These are phyloP conservation scores for Brachionus angularis DNA, from an alignment of 1,140 invertebrate genomes.

Conservation along the genomic window DNA sequence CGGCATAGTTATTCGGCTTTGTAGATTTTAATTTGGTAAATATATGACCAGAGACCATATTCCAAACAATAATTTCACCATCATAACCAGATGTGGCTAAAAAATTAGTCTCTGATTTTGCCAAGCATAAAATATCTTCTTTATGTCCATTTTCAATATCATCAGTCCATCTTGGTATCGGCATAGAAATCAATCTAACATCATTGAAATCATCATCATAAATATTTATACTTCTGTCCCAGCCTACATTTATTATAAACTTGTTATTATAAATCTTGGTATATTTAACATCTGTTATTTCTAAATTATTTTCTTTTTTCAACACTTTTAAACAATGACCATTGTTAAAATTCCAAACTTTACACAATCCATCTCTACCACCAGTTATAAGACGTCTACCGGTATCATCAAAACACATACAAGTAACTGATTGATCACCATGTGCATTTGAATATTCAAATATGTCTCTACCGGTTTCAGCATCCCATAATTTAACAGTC, in stretches of 20 bases:
- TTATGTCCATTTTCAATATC: constrained; percentile 56
- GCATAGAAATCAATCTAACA: constrained; percentile 52
- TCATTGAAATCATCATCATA: constrained; percentile 54
- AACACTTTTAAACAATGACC: constrained; percentile 54
- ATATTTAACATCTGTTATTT: constrained; percentile 55
- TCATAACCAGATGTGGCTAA: constrained; percentile 57
- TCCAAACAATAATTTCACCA: constrained; percentile 58
- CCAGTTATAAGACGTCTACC: constrained; percentile 57
- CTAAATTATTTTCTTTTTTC: constrained; percentile 51
- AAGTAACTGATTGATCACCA: constrained; percentile 54
- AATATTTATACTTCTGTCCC: constrained; percentile 58
- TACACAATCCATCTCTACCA: constrained; percentile 55
- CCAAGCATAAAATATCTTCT: constrained; percentile 55
- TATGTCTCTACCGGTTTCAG: constrained; percentile 55
- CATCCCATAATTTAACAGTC: constrained; percentile 52
- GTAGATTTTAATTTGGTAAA: constrained; percentile 47
- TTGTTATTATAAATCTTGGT: constrained; percentile 58
- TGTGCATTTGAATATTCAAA: constrained; percentile 58
- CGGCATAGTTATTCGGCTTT: neutral
- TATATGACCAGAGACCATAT: constrained; percentile 59
- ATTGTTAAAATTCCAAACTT: constrained; percentile 60
- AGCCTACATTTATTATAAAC: constrained; percentile 57
- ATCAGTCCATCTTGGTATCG: constrained; percentile 54
- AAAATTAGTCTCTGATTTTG: constrained; percentile 54
- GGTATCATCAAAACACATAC: constrained; percentile 57